Percentiles rank a stretch among this genome's conserved stretches.
Conservation (phyloP, 2,797 vertebrate species). For the Anabacerthia variegaticeps region DNA sequence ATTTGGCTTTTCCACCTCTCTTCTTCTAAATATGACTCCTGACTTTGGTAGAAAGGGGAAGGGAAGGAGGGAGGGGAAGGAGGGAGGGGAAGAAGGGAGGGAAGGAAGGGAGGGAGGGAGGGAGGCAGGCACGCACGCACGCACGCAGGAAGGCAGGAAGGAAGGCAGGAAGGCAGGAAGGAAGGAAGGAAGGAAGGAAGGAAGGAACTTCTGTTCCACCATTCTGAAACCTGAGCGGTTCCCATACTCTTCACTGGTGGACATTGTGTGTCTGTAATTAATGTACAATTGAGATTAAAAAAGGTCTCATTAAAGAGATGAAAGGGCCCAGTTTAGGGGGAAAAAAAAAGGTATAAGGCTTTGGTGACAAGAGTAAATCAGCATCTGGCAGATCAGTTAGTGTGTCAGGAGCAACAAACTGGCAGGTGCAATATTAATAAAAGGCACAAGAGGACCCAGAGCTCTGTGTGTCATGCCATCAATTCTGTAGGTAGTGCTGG, state of each 20-base stretch:
- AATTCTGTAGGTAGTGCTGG: not conserved
- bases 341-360: not conserved
- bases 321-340: not conserved
- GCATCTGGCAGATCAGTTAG: not conserved
- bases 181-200: no score
- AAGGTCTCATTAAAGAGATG: not conserved
- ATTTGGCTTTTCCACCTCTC: not conserved
- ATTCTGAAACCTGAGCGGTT: not conserved
- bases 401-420: not conserved
- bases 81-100: no score
- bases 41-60: not conserved
- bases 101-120: no score
- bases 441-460: not conserved
- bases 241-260: accelerated
- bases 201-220: not conserved
- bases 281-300: not conserved
- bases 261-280: not conserved
- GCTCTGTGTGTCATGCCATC: not conserved
- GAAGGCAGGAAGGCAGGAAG: no score
- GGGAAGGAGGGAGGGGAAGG: no score
- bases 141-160: no score
- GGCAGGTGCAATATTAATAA: not conserved
- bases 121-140: no score
- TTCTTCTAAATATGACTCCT: not conserved
- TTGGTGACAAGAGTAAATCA: not conserved